These are phyloP conservation scores for Drosophila ustulata DNA, from an alignment of 2,888 invertebrate genomes.

Conservation along the genomic window DNA sequence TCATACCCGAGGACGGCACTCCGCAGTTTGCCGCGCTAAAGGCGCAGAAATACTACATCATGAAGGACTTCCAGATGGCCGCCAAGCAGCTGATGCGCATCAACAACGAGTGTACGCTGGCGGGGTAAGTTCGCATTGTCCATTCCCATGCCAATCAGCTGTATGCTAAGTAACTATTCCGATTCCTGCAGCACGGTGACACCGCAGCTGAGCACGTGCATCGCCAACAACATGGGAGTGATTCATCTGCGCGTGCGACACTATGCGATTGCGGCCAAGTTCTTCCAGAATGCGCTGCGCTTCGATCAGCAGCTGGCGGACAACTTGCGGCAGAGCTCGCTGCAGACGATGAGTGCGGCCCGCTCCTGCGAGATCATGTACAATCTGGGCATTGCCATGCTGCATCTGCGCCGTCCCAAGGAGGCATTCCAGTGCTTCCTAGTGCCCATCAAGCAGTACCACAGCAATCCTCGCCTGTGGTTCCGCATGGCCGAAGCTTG, in stretches of 20 bases:
- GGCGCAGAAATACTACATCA: slow-evolving; percentile 85
- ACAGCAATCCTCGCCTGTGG: slow-evolving; percentile 96
- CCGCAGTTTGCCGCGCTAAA: slow-evolving; percentile 83
- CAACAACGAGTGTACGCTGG: slow-evolving; percentile 68
- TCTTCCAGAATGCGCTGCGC: slow-evolving; percentile 84
- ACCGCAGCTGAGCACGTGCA: slow-evolving; percentile 81
- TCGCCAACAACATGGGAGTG: slow-evolving; percentile 85
- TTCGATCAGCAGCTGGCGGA: slow-evolving; percentile 82
- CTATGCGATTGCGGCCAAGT: slow-evolving; percentile 84
- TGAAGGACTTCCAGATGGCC: slow-evolving; percentile 85
- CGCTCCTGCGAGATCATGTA: slow-evolving; percentile 84
- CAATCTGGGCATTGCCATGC: slow-evolving; percentile 88
- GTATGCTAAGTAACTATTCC: not conserved
- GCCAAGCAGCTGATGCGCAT: slow-evolving; percentile 84
- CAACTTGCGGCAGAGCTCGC: slow-evolving; percentile 72
- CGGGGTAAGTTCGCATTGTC: slow-evolving; percentile 64
- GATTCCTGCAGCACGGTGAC: slow-evolving; percentile 70
- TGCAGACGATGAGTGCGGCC: slow-evolving; percentile 82
- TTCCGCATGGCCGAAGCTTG: slow-evolving; percentile 97
- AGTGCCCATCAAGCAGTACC: slow-evolving; percentile 93
- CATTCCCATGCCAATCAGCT: not conserved
- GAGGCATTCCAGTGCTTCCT: slow-evolving; percentile 96
- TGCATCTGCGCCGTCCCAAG: slow-evolving; percentile 92
- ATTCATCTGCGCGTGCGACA: slow-evolving; percentile 85
- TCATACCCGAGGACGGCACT: slow-evolving; percentile 82